Base-by-base conservation (phyloP, 2,113 vertebrate genomes). In the Telmatochromis sp. region DNA sequence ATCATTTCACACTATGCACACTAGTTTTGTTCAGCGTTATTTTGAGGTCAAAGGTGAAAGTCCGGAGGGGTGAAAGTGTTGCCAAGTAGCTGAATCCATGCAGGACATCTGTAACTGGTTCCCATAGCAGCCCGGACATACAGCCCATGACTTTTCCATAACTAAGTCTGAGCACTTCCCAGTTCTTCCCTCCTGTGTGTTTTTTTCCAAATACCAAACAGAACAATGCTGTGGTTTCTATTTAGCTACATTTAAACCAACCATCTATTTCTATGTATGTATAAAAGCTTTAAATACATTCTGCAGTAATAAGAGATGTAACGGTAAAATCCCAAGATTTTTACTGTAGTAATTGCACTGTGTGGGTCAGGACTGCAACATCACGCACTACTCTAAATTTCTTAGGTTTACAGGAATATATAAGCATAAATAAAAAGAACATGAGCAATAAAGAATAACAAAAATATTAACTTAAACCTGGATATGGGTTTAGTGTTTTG, bases 41-140 rank as follows among this genome's bases (percentile, higher is more conserved):
- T 84, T 80, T 79, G 87, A 91, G 91, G 90, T 94, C 86, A 80
- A 78, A 87, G 53, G 89, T 91, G 83, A 93, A 70, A 49, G 53
- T 1, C 31, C 1, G 47, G 63, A 51, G 45, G 26, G 40, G 49
- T 6, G 49, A 42, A 87, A 86, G 80, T 54, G 70, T 82, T 45
- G 68, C 28, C 49, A 75, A 10, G 82, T 68, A 86, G 53, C 37
- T 54, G 14, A 49, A 88, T 47, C 89, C 13, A 37, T 4, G 63
- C 47, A 73, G 31, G 51, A 81, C 82, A 28, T 87, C 75, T 83
- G 86, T 58, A 70, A 84, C 33, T 26, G 33, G 37, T 84, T 86
- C 19, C 65, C 85, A 78, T 17, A 10, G 75, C 80, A 57, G 31
- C 42, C 85, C 5, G 9, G 37, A 80, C 31, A 23, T 9, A 45